Evolutionary conservation across 2,797 vertebrate genomes (phyloP), one percentile per base, ranked within the genome.

Genomic region (Cyclura pinguis): DNA sequence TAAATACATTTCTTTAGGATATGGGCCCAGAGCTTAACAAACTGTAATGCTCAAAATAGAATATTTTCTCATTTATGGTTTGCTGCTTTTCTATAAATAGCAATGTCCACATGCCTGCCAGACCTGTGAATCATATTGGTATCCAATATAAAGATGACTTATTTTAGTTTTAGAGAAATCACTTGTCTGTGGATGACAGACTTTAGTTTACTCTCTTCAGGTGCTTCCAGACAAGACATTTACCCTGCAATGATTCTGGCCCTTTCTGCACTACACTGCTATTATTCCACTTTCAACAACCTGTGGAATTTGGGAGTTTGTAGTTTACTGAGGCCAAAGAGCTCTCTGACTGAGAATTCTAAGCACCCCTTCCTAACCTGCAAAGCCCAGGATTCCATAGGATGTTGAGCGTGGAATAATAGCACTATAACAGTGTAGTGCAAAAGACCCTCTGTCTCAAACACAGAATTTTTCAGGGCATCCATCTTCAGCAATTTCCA

Each of bases 81-180:
- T 67, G 86, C 32, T 50, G 55, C 18, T 76, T 86, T 91, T 92
- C 22, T 24, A 90, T 32, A 94, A 90, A 78, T 90, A 92, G 27
- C 1, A 47, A 90, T 6, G 38, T 57, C 74, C 32, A 47, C 59
- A 76, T 77, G 22, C 57, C 81, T 80, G 50, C 47, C 78, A 80
- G 81, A 16, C 2, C 0, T 12, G 72, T 47, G 85, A 92, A 92
- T 94, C 89, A 84, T 59, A 38, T 9, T 14, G 32, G 74, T 91
- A 92, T 85, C 80, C 6, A 55, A 10, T 85, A 85, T 93, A 47
- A 6, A 35, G 84, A 91, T 38, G 78, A 29, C 84, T 85, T 64
- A 22, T 85, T 95, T 57, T 57, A 0, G 0, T 87, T 89, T 93
- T 47, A 47, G 42, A 87, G 32, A 90, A 92, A 89, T 74, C 4